phyloP scores from a whole-genome alignment of 2,797 vertebrate species.

The Melanogrammus aeglefinus region DNA sequence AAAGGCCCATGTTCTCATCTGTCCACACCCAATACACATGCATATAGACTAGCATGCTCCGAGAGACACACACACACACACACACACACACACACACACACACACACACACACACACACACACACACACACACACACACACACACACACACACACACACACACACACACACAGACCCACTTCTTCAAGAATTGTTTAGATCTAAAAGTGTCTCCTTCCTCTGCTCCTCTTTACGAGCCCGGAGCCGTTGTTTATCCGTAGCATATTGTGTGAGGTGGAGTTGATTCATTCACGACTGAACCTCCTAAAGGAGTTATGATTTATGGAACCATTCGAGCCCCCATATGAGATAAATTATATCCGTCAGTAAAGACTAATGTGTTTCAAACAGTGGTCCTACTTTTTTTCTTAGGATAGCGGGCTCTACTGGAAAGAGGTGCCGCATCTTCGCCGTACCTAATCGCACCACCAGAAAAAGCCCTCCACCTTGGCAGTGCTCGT shows the following conservation, averaged over 20 bases:
- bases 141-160: slow-evolving; percentile 22
- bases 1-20: slow-evolving; percentile 7
- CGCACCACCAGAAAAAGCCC: slow-evolving; percentile 30
- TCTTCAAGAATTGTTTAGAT: slow-evolving; percentile 60
- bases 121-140: slow-evolving; percentile 23
- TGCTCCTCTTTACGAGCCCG: slow-evolving; percentile 34
- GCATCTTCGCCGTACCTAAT: slow-evolving; percentile 33
- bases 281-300: slow-evolving; percentile 57
- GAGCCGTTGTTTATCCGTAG: slow-evolving; percentile 53
- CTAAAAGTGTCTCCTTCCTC: slow-evolving; percentile 41
- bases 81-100: slow-evolving; percentile 25
- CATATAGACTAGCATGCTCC: background rate
- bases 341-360: slow-evolving; percentile 43
- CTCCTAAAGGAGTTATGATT: slow-evolving; percentile 31
- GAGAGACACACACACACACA: slow-evolving; percentile 11
- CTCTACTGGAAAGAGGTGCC: slow-evolving; percentile 26
- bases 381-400: slow-evolving; percentile 39
- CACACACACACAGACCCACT: slow-evolving; percentile 53
- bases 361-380: slow-evolving; percentile 39
- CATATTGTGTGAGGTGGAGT: slow-evolving; percentile 51
- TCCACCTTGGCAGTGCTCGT: slow-evolving; percentile 53
- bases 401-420: slow-evolving; percentile 24
- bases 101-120: slow-evolving; percentile 48
- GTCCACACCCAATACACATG: background rate
- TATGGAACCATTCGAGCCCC: slow-evolving; percentile 37